Base-by-base conservation (phyloP, 2,888 invertebrate species). In the Pardosa pseudoannulata region DNA sequence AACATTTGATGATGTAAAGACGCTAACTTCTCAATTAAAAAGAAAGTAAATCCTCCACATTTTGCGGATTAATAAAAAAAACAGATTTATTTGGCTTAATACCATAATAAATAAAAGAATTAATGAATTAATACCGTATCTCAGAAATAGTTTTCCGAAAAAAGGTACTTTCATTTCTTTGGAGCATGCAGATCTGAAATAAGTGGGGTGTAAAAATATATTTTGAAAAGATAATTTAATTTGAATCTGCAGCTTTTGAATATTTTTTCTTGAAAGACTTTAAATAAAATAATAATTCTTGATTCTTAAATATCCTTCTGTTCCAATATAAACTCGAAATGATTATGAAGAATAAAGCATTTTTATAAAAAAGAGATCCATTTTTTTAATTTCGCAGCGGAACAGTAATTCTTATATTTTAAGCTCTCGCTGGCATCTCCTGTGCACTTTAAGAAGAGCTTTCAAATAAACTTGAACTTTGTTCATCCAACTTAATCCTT, bases 381-480 rank as follows among this genome's bases (percentile, higher is more conserved):
- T 1, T 32, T 67, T 80, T 73, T 81, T 81, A 74, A 81, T 81
- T 73, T 74, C 67, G 46, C 39, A 31, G 50, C 46, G 27, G 36
- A 36, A 39, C 65, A 16, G 50, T 32, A 36, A 64, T 50, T 67
- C 74, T 68, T 74, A 39, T 73, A 74, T 74, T 73, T 81, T 74
- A 81, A 74, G 32, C 50, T 67, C 50, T 39, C 36, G 9, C n/a
- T 74, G 80, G 41, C 64, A 70, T 62, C 32, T 46, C n/a, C 27
- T 68, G 32, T 39, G 27, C 50, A 32, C 39, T 65, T 74, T 75
- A 82, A 68, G 31, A 73, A 65, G 41, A 75, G 75, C 70, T 82
- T 75, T 82, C 75, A 75, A 82, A 75, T 82, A 81, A 81, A 75
- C 70, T 74, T 81, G 81, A 81, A 75, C 70, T 81, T 81, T 70